Base-by-base conservation (phyloP, 2,113 vertebrate genomes). In the Antechinus stuartii region DNA sequence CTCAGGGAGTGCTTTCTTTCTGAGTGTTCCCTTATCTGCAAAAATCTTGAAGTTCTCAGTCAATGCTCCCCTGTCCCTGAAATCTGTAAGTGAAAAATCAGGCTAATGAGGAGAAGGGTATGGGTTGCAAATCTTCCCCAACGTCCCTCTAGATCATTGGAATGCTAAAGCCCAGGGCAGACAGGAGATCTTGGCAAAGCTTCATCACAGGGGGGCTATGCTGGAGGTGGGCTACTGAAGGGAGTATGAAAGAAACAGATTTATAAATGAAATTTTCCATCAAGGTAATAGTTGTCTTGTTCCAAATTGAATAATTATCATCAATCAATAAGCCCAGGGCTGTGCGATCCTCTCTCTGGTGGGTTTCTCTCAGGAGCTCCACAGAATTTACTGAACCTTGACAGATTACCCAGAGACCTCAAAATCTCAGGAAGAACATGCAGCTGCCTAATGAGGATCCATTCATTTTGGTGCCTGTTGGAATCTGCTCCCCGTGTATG, bases 381-480 rank as follows among this genome's bases (percentile, higher is more conserved):
- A 0, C 24, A 68, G 50, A 19, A 30, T 91, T 76, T 52, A 46
- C 76, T 42, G 54, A 96, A 30, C 55, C 47, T 68, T 90, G 68
- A 42, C 90, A 54, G 89, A 54, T 50, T 54, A 89, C 30, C 50
- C 68, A 90, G 35, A 53, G 55, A 61, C 35, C 49, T 68, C 49
- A 68, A 54, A 19, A 24, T 2, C 42, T 54, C n/a, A 30, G 49
- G 16, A 42, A 68, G 50, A 54, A 68, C 52, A 91, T 27, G 27
- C 30, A 84, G 95, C 53, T 47, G 90, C 42, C 49, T 27, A 89
- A 93, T 54, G 42, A 68, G 49, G 89, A n/a, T 93, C 54, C 89
- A 11, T 52, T 49, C 42, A 35, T 52, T 91, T 12, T 2, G 89
- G n/a, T 19, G 16, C 19, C n/a, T 42, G 5, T 42, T 84, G n/a